A percentile compares a stretch with the other conserved stretches of the same genome.
phyloP scores from a whole-genome alignment of 2,113 vertebrate genomes.

The Cryptotis parvus region DNA sequence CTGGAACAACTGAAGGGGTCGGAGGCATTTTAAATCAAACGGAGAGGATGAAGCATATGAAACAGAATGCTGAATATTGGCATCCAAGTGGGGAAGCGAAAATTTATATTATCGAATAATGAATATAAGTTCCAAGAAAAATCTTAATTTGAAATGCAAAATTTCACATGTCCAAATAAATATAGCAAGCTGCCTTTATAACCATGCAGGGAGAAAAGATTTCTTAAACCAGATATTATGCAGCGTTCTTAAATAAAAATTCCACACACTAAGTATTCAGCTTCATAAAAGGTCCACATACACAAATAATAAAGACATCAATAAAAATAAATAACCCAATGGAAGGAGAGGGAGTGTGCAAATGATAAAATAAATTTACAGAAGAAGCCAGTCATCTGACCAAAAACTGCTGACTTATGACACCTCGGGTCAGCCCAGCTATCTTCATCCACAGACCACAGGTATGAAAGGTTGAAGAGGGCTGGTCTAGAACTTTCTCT shows the following conservation, averaged over 20 bases:
- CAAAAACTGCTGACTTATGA: accelerated
- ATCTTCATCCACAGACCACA: too few species aligned
- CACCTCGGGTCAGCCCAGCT: too few species aligned
- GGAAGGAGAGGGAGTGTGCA: background rate
- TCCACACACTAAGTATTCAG: background rate
- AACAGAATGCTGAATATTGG: background rate
- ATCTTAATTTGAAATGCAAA: constrained; percentile 20
- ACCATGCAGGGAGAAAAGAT: background rate
- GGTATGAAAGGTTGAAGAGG: too few species aligned
- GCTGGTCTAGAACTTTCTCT: background rate
- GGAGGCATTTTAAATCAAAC: constrained; percentile 35
- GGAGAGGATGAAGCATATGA: background rate
- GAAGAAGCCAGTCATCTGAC: background rate
- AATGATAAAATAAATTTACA: background rate
- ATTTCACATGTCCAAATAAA: background rate
- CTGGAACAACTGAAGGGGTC: constrained; percentile 1
- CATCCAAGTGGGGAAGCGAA: background rate
- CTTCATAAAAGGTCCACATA: background rate
- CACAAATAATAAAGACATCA: background rate
- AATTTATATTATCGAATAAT: background rate
- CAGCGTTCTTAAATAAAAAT: background rate
- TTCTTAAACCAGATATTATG: background rate
- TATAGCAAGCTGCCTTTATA: background rate
- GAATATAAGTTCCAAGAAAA: constrained; percentile 9
- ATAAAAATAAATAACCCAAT: background rate